A percentile compares a stretch with the other conserved stretches of the same genome.
These are phyloP conservation scores for Hapalemur alaotrensis DNA, from an alignment of 2,797 vertebrate species.

Conservation along the genomic window DNA sequence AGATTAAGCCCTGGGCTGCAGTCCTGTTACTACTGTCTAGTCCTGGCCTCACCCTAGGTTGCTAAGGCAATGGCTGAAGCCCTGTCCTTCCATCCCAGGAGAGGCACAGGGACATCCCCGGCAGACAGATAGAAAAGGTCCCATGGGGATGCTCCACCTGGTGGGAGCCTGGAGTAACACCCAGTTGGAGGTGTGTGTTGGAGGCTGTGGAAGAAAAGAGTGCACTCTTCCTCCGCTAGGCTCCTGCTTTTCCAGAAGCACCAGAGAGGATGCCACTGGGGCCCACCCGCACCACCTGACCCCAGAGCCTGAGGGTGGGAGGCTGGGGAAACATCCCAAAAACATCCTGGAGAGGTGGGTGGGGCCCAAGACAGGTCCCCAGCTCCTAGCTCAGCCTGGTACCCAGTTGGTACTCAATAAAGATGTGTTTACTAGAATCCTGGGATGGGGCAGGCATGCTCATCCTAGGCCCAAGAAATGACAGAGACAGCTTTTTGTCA, in stretches of 20 bases:
- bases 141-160: fast-evolving
- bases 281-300: neutral
- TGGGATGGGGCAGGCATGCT: neutral
- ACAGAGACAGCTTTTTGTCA: neutral
- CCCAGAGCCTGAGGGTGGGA: neutral
- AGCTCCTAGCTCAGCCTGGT: neutral
- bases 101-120: fast-evolving
- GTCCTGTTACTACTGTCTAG: neutral
- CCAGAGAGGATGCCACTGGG: neutral
- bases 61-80: neutral
- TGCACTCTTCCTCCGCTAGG: fast-evolving
- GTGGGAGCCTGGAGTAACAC: neutral
- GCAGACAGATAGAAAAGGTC: neutral
- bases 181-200: fast-evolving
- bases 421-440: neutral
- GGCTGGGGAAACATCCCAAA: neutral
- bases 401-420: neutral
- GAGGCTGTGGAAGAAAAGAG: neutral
- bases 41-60: neutral
- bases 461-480: neutral
- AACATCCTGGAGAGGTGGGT: neutral
- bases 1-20: neutral
- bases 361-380: neutral
- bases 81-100: neutral
- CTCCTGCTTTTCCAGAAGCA: neutral